Evolutionary conservation across 2,888 invertebrate genomes (phyloP), one percentile per base, ranked within the genome.

Genomic region (Chaetogeoica ovagalla): DNA sequence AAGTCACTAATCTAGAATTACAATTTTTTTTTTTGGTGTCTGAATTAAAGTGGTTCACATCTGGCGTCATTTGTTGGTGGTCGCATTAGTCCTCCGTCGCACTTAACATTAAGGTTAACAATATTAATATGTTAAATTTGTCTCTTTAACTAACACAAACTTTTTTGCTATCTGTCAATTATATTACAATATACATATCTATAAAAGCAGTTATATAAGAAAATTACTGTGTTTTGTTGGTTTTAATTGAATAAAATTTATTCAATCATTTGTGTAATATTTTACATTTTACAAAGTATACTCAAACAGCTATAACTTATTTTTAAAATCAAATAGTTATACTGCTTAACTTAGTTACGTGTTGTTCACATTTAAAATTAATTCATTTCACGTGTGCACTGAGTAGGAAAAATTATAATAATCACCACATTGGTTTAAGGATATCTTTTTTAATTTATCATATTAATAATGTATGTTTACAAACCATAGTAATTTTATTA

Each of bases 91-190:
- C 70, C 77, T 70, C 70, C 70, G 62, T 70, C 77, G 30, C 62
- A 70, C 55, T 79, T 79, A 79, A 70, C 77, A 79, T 63, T 79
- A 70, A 79, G 77, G 77, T 79, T 79, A 79, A 77, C 69, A 52
- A 65, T 52, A 63, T 63, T 60, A 69, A 23, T 63, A 37, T n/a
- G 30, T 65, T 30, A 39, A 74, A 63, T 66, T 74, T 57, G 65
- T 57, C 17, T 62, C 43, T 68, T 59, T 66, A 43, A 75, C 65
- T 63, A 57, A 66, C 19, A 73, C 37, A n/a, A 48, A 63, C 37
- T 17, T 63, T 21, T 55, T 69, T 81, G 69, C 52, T 70, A n/a
- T 52, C 77, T 63, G 62, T 75, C n/a, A 57, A 57, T 39, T 55
- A 37, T 30, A 69, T 60, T 70, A 37, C 17, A 62, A 30, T 63